Conservation (phyloP, 2,888 invertebrate species). For the Lasioglossum figueresi region DNA sequence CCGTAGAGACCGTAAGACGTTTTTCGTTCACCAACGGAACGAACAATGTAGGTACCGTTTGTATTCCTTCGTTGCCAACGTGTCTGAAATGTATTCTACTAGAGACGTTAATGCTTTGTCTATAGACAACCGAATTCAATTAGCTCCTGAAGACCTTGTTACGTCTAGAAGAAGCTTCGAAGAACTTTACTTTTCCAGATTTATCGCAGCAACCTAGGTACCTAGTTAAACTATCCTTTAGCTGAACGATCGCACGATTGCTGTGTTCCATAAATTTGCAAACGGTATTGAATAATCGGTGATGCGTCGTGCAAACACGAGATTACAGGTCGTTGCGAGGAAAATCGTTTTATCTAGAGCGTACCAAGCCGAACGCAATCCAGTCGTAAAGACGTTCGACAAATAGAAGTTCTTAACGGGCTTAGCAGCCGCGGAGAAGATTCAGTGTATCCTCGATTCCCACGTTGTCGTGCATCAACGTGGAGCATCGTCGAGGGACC, state of each 20-base stretch:
- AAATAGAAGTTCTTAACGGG: background rate
- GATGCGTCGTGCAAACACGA: background rate
- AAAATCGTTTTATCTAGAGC: background rate
- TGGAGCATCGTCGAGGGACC: background rate
- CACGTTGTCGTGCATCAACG: background rate
- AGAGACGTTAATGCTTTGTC: background rate
- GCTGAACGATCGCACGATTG: background rate
- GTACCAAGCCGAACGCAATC: background rate
- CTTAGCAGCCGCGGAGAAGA: background rate
- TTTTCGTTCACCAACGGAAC: background rate
- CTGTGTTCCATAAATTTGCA: background rate
- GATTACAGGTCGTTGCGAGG: background rate
- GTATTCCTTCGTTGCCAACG: background rate
- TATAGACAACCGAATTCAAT: background rate
- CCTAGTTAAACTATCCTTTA: background rate
- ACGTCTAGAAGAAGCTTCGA: background rate
- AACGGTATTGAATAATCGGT: conserved; percentile 1
- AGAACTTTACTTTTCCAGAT: background rate
- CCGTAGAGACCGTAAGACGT: background rate
- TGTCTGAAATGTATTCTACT: background rate
- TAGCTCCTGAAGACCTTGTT: background rate
- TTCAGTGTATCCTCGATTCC: background rate
- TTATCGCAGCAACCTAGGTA: background rate
- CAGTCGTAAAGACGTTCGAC: background rate
- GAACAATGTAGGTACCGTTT: background rate